Evolutionary conservation across 2,888 invertebrate species (phyloP).

Genomic region (Linnaemya tessellans): DNA sequence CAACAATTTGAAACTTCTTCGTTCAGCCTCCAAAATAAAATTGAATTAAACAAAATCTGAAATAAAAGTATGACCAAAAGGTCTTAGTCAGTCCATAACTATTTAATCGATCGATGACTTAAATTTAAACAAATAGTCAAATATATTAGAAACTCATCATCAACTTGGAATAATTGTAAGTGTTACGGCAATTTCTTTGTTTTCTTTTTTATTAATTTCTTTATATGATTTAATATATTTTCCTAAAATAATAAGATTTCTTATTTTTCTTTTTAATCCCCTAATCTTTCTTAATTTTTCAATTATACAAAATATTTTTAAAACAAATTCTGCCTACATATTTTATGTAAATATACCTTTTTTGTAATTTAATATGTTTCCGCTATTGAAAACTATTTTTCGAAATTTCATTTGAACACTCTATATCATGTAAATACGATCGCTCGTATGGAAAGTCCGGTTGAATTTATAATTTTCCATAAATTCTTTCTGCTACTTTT

Average conservation of each 20-base stretch:
- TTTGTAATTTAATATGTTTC: constrained; percentile 33
- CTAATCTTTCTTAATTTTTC: constrained; percentile 8
- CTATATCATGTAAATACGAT: not conserved
- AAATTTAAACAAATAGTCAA: constrained; percentile 14
- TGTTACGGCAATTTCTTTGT: constrained; percentile 53
- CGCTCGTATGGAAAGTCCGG: not conserved
- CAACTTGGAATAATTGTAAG: constrained; percentile 71
- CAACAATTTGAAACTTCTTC: constrained; percentile 53
- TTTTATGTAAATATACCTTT: constrained; percentile 52
- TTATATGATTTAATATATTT: constrained; percentile 24
- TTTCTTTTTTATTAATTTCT: constrained; percentile 29
- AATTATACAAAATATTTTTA: constrained; percentile 15
- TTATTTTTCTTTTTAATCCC: constrained; percentile 23
- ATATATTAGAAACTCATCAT: constrained; percentile 54
- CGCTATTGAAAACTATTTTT: constrained; percentile 21
- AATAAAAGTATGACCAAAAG: constrained; percentile 16
- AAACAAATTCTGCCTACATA: constrained; percentile 29
- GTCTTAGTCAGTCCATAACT: constrained; percentile 34
- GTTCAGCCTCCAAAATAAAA: constrained; percentile 58
- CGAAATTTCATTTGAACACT: constrained; percentile 14
- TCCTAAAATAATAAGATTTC: constrained; percentile 16
- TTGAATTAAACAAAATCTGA: constrained; percentile 33
- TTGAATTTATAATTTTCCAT: not conserved
- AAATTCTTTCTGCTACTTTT: not conserved
- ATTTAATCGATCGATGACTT: constrained; percentile 49